Conservation (phyloP, 2,888 invertebrate species). For the Pogonocherus hispidulus region DNA sequence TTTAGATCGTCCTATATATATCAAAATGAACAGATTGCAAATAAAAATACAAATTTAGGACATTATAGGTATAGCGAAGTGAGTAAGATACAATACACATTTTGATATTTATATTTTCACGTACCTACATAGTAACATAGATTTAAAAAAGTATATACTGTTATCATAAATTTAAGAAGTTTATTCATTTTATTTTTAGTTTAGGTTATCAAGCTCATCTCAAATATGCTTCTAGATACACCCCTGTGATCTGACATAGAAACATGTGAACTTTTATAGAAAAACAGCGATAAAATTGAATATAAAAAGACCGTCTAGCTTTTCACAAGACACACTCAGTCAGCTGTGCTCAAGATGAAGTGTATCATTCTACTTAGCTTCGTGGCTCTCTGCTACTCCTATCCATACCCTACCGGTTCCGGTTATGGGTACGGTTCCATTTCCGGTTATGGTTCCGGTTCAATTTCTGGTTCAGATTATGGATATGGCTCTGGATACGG, state of each 20-base stretch:
- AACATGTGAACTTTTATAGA: background rate
- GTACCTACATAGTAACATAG: background rate
- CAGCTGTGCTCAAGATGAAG: conserved; percentile 48
- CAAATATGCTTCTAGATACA: background rate
- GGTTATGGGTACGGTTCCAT: conserved; percentile 7
- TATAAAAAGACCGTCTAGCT: conserved; percentile 37
- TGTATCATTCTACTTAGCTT: conserved; percentile 41
- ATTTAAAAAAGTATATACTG: background rate
- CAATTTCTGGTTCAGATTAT: background rate
- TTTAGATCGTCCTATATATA: no score
- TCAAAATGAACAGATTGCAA: no score
- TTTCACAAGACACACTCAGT: conserved; percentile 30
- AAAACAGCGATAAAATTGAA: conserved; percentile 36
- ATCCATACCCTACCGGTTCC: conserved; percentile 20
- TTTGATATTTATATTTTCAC: background rate
- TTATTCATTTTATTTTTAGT: background rate
- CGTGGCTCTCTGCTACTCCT: conserved; percentile 40
- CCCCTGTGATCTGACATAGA: background rate
- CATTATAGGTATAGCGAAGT: no score
- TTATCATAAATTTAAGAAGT: background rate
- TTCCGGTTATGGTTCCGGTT: no score
- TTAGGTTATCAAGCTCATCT: conserved; percentile 1
- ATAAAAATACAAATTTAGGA: no score
- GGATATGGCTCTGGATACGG: conserved; percentile 10
- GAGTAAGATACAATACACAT: no score